Evolutionary conservation across 2,113 vertebrate species (phyloP), one percentile per base, ranked within the genome.

Genomic region (Zosterops pallidus): DNA sequence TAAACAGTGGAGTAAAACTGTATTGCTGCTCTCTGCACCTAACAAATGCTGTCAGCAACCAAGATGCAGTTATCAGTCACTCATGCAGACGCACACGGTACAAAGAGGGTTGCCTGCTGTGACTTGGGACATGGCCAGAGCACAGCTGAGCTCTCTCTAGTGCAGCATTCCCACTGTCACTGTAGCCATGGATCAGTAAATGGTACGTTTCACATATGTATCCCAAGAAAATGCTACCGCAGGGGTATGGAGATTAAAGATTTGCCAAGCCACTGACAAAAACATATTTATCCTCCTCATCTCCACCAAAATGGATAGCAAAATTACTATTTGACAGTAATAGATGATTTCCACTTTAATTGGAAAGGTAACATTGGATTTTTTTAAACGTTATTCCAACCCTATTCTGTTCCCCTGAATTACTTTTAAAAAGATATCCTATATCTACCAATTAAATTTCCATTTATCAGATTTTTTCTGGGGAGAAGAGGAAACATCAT

Each of bases 81-180:
- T 92, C 33, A 8, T 31, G 68, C 3, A 3, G 68, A 81, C 55
- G 44, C 64, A 46, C 17, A 3, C 1, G 0, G 26, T 44, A 67
- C 1, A 7, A 44, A 83, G 56, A 63, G 53, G 26, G 44, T 81
- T 55, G 60, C 89, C 80, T 78, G 76, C 86, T 94, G 91, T 81
- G 89, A 93, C 56, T 56, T 92, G 64, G 80, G 89, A 81, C 13
- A n/a, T 7, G 76, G 83, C 95, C 85, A 95, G 64, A 74, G 83
- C 39, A 24, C 57, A 74, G 76, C 85, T 19, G 33, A 88, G 65
- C 62, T 67, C 44, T 76, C 71, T 68, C 70, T 21, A 23, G 50
- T 15, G 26, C 70, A 44, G 16, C 50, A 20, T 44, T 70, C 19
- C 37, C 57, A 24, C 49, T 42, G 50, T n/a, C 41, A 62, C 71